Evolutionary conservation across 2,113 vertebrate species (phyloP), one percentile per base, ranked within the genome.

Genomic region (Phalacrocorax brasilianus): DNA sequence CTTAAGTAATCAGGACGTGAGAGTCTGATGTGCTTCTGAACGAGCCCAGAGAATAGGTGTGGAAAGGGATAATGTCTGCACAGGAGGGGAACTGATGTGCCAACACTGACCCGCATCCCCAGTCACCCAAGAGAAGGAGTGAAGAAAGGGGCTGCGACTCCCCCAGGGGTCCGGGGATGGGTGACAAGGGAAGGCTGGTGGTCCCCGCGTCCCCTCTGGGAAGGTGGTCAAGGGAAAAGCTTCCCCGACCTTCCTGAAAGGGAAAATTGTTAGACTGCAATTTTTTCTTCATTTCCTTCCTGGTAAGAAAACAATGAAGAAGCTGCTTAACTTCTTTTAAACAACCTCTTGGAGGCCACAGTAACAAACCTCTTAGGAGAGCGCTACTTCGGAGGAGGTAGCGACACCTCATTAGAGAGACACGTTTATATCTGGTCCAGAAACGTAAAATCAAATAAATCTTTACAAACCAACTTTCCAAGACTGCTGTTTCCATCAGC

Each of bases 401-500:
- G 32, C 55, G 89, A 62, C 91, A 91, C 83, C 92, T 95, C 91
- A 8, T 85, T 87, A 85, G 26, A 84, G 61, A 89, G 77, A 73
- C 35, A 92, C 11, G 2, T 66, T 73, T 21, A 61, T 40, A 68
- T 28, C 67, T 92, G 91, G 4, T 58, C 84, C 94, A 96, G 89
- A 50, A 79, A 72, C 1, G 1, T 16, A 50, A 73, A 82, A 66
- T 62, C 80, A 71, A 79, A 87, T 67, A 16, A 70, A 73, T n/a
- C 79, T 45, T 67, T 33, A 15, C 66, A 85, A 85, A 65, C 28
- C 66, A 15, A 58, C 79, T 70, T 62, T 63, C 81, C 80, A 55
- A 89, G 67, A 18, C 86, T 89, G 92, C 49, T 95, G 66, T 89
- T 96, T 59, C 84, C 92, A 95, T 92, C 89, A 95, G 67, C 77